Evolutionary conservation across 2,888 invertebrate genomes (phyloP).

Genomic region (Drosophila parthenogenetica): DNA sequence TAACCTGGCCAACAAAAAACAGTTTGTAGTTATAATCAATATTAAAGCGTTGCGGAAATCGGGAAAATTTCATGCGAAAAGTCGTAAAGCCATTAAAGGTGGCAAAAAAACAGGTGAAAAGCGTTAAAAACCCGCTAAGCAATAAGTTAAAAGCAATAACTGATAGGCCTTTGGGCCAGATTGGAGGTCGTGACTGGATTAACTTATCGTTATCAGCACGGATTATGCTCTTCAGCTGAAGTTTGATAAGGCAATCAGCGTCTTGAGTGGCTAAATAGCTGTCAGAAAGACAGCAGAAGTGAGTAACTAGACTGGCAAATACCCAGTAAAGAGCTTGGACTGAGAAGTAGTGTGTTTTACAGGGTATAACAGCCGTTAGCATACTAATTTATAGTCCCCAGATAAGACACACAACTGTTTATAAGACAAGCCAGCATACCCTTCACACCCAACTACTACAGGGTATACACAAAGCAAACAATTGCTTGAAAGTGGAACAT

Average conservation of each 20-base stretch:
- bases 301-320: neutral
- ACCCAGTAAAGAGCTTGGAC: neutral
- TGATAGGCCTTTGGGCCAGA: neutral
- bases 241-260: constrained; percentile 53
- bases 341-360: neutral
- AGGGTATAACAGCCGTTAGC: too few relatives aligned
- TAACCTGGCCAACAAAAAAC: constrained; percentile 32
- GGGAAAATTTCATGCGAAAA: constrained; percentile 36
- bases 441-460: neutral
- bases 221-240: constrained; percentile 28
- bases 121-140: neutral
- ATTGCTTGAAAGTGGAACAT: too few relatives aligned
- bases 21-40: constrained; percentile 53
- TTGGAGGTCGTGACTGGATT: constrained; percentile 5
- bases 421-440: neutral
- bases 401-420: too few relatives aligned
- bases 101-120: constrained; percentile 1
- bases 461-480: neutral
- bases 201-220: constrained; percentile 44
- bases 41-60: constrained; percentile 36
- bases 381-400: too few relatives aligned
- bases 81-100: constrained; percentile 47
- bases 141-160: neutral
- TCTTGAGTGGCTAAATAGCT: constrained; percentile 26
- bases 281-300: neutral